Evolutionary conservation across 2,888 invertebrate species (phyloP), one percentile per base, ranked within the genome.

Genomic region (Drosophila ezoana): DNA sequence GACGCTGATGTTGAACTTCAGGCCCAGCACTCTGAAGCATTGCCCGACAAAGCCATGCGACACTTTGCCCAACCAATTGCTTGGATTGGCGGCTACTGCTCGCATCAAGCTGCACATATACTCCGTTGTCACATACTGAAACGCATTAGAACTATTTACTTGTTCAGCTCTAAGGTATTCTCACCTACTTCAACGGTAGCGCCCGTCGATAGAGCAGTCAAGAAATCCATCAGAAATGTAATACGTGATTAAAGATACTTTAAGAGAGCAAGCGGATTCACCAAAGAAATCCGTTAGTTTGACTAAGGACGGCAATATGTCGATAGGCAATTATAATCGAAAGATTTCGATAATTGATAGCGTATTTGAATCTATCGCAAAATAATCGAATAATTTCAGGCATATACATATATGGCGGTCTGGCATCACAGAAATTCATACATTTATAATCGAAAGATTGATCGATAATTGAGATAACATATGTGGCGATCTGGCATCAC

Each of bases 31-130:
- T 0, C 38, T 23, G 18, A 83, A 83, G 38, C 84, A 86, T 43
- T 83, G 84, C 0, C 63, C 51, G 11, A 89, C 84, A 45, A 83
- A 86, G 4, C 62, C 40, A 40, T 83, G 78, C 1, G 87, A 71
- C 23, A 68, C 49, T 38, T 49, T 58, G 6, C 5, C 20, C 4
- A 61, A 9, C 89, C 89, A 88, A 20, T 72, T 74, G 5, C 60
- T 40, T 0, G 82, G 84, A 49, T 62, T 49, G 1, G 40, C 23
- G 4, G 51, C 45, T 2, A 67, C 65, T 0, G 63, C 47, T 11
- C 47, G 32, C 6, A 80, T 47, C 0, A 88, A 69, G 1, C 51
- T 66, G 16, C 2, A 35, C 0, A 56, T 53, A 23, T 65, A 83
- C 33, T 65, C 56, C 4, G 52, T 33, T 11, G 61, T 57, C 4